Evolutionary conservation across 2,113 vertebrate genomes (phyloP).

Genomic region (Siniperca chuatsi): DNA sequence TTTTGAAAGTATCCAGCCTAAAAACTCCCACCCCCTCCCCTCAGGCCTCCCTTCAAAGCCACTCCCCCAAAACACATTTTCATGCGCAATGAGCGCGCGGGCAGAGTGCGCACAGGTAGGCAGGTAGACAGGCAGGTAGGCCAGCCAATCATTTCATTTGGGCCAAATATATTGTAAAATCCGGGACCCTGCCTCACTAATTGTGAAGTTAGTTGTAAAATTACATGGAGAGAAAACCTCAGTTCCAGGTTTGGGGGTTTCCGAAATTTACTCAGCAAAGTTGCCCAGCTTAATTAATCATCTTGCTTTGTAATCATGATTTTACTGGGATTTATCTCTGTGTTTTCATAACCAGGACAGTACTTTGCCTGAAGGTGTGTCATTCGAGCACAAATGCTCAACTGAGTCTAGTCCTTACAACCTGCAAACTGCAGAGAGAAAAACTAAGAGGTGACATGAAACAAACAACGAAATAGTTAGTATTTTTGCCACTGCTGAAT

Average conservation of each 20-base stretch:
- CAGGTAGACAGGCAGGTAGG: no score
- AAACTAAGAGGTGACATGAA: not conserved
- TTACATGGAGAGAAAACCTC: not conserved
- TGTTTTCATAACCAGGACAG: not conserved
- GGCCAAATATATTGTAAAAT: no score
- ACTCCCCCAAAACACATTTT: no score
- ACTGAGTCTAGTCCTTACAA: not conserved
- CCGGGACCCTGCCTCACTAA: not conserved
- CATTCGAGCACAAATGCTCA: not conserved
- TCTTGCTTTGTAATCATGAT: not conserved
- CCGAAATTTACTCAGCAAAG: not conserved
- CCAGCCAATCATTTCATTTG: no score
- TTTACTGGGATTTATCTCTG: not conserved
- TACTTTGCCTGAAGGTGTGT: not conserved
- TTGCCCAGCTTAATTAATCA: not conserved
- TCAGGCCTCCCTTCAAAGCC: no score
- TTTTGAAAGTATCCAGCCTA: no score
- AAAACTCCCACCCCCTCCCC: no score
- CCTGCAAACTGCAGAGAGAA: not conserved
- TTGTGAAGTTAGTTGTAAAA: not conserved
- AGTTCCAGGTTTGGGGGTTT: slow-evolving; percentile 2
- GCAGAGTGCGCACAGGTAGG: no score
- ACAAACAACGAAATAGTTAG: not conserved
- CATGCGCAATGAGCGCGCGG: no score
- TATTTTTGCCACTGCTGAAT: not conserved